Evolutionary conservation across 2,113 vertebrate species (phyloP).

Genomic region (Microtus richardsoni): DNA sequence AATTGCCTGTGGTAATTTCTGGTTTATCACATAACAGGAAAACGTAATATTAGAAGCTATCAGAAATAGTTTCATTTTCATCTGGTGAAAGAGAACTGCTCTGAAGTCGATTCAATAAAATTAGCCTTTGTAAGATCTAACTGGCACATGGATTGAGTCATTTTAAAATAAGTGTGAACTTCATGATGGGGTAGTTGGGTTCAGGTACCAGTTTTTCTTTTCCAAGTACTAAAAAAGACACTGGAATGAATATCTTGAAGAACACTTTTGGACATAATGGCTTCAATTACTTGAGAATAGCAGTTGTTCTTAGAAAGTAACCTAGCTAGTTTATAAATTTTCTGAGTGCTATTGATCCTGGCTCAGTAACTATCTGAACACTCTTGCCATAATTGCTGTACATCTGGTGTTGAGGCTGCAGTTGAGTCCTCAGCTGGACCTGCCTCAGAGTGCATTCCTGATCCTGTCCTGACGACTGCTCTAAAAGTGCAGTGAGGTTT

Average conservation of each 20-base stretch:
- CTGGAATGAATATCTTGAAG: conserved; percentile 65
- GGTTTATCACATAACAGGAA: conserved; percentile 54
- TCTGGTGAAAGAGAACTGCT: conserved; percentile 59
- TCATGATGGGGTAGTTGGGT: conserved; percentile 21
- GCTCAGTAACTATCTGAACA: conserved; percentile 48
- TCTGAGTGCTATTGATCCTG: conserved; percentile 47
- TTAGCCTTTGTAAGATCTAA: conserved; percentile 74
- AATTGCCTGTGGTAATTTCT: conserved; percentile 63
- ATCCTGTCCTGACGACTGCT: conserved; percentile 47
- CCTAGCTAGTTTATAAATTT: conserved; percentile 64
- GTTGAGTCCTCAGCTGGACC: conserved; percentile 54
- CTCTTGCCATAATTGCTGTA: conserved; percentile 53
- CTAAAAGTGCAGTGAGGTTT: conserved; percentile 74
- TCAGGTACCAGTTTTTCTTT: conserved; percentile 65
- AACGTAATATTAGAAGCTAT: conserved; percentile 60
- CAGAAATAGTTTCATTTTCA: conserved; percentile 59
- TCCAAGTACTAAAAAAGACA: conserved; percentile 51
- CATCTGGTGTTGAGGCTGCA: conserved; percentile 59
- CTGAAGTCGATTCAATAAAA: conserved; percentile 74
- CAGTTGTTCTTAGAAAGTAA: conserved; percentile 73
- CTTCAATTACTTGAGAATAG: conserved; percentile 65
- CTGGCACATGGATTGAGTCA: conserved; percentile 64
- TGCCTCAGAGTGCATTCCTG: conserved; percentile 69
- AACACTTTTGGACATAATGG: conserved; percentile 67
- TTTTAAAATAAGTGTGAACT: conserved; percentile 68